A percentile compares a stretch with the other conserved stretches of the same genome.
These are phyloP conservation scores for Machaerirhynchus nigripectus DNA, from an alignment of 2,113 vertebrate genomes.

Conservation along the genomic window DNA sequence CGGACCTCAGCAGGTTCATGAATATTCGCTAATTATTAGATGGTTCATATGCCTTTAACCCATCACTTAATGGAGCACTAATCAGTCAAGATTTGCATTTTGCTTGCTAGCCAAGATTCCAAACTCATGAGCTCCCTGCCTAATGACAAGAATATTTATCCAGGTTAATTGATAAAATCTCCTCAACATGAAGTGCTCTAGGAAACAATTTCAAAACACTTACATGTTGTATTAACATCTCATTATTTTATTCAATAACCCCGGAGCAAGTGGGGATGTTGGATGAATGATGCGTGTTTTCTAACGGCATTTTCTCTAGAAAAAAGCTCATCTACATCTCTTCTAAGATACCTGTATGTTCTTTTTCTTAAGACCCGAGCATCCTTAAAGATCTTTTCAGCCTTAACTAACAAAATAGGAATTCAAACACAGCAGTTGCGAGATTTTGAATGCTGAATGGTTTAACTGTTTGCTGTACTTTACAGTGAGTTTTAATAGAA, in stretches of 20 bases:
- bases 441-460: background rate
- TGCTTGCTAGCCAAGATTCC: constrained; percentile 28
- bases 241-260: constrained; percentile 36
- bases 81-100: constrained; percentile 49
- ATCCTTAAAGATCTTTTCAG: background rate
- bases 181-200: constrained; percentile 3
- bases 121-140: background rate
- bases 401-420: background rate
- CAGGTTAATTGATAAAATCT: constrained; percentile 53
- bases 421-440: background rate
- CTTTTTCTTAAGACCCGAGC: background rate
- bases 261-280: background rate
- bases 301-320: background rate
- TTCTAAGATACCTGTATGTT: background rate
- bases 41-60: background rate
- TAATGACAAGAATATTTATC: constrained; percentile 33
- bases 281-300: background rate
- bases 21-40: background rate
- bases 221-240: constrained; percentile 25
- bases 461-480: background rate
- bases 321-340: background rate
- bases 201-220: constrained; percentile 39
- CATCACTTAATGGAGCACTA: background rate
- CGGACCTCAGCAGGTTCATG: background rate
- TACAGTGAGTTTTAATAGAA: background rate